Evolutionary conservation across 2,113 vertebrate species (phyloP), one percentile per base, ranked within the genome.

Genomic region (Sialia sialis): DNA sequence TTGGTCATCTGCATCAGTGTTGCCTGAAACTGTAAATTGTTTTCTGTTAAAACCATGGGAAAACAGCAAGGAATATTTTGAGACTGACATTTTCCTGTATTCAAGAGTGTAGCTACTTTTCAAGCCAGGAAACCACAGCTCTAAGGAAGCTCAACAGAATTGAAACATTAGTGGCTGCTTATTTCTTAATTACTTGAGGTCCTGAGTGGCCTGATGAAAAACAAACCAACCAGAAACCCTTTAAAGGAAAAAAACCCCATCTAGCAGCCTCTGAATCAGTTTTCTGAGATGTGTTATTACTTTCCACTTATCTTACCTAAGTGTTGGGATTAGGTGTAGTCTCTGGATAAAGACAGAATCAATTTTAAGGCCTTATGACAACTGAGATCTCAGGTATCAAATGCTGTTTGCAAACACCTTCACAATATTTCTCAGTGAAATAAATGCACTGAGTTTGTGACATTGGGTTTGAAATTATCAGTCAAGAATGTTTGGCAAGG

Each of bases 131-230:
- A 82, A 84, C 7, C 29, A 49, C 38, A 62, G 67, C 73, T 92
- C 83, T 81, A 39, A 90, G 84, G 72, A 78, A 91, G n/a, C 62
- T 91, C 70, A 85, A 25, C 26, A 82, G 69, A 84, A 84, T 7
- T 76, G 54, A 91, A 93, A 87, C 62, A 64, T 93, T 84, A 87
- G 26, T 72, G 69, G 29, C 20, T 82, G 62, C 5, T 2, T 73
- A 66, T 62, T 94, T 91, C 70, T 84, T 92, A 91, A 95, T 95
- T 94, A 89, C 58, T n/a, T 49, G 34, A 85, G 32, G 54, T 66
- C 84, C 41, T 66, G 51, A 41, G 78, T 67, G 81, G 26, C 41
- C 62, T 91, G 15, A 21, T 83, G 58, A 73, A 91, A 95, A 91
- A 60, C 26, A 95, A 69, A 73, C 26, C 58, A 73, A 34, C 16